These are phyloP conservation scores for Nymphicus hollandicus DNA, from an alignment of 2,113 vertebrate genomes.

Conservation along the genomic window DNA sequence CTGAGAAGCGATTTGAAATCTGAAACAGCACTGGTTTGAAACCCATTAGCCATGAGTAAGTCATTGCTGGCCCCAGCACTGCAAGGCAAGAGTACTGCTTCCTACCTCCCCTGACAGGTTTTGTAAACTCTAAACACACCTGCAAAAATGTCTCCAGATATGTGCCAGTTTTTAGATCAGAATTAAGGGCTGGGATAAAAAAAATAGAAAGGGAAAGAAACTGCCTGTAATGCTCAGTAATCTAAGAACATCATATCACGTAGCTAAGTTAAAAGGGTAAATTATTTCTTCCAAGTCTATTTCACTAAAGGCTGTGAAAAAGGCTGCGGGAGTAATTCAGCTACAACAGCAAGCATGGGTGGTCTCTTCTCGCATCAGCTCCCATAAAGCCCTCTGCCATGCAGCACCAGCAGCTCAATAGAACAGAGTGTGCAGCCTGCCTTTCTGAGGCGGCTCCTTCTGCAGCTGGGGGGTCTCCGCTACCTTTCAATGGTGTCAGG, in stretches of 20 bases:
- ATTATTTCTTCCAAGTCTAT: background rate
- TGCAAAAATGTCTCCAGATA: background rate
- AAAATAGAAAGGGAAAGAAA: background rate
- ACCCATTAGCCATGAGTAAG: background rate
- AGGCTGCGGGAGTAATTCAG: background rate
- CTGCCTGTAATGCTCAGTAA: background rate
- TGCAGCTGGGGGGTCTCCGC: background rate
- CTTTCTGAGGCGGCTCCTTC: background rate
- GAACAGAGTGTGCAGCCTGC: too few relatives aligned
- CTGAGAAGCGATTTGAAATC: background rate
- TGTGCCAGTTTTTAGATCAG: background rate
- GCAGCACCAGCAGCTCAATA: background rate
- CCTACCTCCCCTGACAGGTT: background rate
- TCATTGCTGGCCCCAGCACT: background rate
- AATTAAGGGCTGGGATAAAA: background rate
- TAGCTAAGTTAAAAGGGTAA: background rate
- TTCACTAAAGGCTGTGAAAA: background rate
- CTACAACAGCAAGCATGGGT: background rate
- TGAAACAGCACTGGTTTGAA: background rate
- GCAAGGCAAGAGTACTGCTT: background rate
- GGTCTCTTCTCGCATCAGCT: background rate
- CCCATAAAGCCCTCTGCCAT: background rate
- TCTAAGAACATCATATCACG: fast-evolving
- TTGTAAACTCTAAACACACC: background rate
- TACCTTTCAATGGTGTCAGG: background rate